phyloP scores from a whole-genome alignment of 2,113 vertebrate genomes.

The Xenotilapia flavipinnis region DNA sequence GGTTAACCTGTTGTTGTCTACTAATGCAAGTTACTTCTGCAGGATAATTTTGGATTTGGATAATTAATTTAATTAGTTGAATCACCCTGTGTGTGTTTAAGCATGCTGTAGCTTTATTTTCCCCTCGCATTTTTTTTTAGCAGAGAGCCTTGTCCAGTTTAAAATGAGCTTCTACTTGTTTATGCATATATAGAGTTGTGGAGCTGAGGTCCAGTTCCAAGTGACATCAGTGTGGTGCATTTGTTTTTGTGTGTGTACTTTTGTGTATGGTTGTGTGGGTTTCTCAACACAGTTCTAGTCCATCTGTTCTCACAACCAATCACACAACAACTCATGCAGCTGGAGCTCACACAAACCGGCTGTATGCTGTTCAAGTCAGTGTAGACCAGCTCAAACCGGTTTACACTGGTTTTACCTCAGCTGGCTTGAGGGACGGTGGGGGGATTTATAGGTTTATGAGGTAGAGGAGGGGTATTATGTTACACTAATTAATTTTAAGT shows the following conservation, averaged over 20 bases:
- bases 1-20: neutral
- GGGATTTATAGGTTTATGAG: slow-evolving; percentile 39
- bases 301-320: slow-evolving; percentile 65
- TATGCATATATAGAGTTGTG: neutral
- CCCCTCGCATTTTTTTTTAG: rapidly evolving
- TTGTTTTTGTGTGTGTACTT: neutral
- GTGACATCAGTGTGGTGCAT: neutral
- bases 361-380: slow-evolving; percentile 63
- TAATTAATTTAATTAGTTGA: neutral
- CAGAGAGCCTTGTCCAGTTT: neutral
- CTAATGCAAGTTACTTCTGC: neutral
- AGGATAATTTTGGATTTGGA: neutral
- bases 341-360: slow-evolving; percentile 68
- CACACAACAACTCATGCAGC: slow-evolving; percentile 47
- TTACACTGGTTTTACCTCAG: slow-evolving; percentile 56
- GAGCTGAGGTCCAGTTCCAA: neutral
- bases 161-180: neutral
- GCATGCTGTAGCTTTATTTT: neutral
- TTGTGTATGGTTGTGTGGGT: neutral
- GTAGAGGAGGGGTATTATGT: neutral
- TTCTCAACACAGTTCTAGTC: slow-evolving; percentile 23
- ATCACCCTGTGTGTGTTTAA: neutral
- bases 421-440: slow-evolving; percentile 12
- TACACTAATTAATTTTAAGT: slow-evolving; percentile 7
- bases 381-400: slow-evolving; percentile 63